A percentile compares a stretch with the other conserved stretches of the same genome.
These are phyloP conservation scores for Sebastes matsubarae DNA, from an alignment of 2,797 vertebrate species.

Conservation along the genomic window DNA sequence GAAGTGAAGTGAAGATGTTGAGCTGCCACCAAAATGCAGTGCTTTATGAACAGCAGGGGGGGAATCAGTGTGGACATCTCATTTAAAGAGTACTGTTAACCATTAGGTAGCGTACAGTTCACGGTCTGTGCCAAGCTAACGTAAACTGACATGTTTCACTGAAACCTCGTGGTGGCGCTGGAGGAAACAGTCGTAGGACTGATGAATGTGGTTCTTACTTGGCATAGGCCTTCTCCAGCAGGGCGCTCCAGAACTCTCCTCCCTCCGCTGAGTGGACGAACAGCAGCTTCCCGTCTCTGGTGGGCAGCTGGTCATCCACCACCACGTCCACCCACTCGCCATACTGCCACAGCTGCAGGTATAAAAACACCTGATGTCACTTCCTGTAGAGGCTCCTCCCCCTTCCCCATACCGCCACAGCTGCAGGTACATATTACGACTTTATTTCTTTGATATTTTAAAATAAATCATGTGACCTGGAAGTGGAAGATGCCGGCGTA, in stretches of 20 bases:
- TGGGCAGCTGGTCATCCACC: conserved; percentile 88
- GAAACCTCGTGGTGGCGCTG: too few relatives aligned
- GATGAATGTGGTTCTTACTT: conserved; percentile 76
- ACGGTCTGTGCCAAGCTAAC: too few relatives aligned
- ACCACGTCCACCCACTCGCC: conserved; percentile 90
- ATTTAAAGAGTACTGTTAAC: too few relatives aligned
- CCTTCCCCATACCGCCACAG: not conserved
- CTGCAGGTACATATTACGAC: too few relatives aligned
- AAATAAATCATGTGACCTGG: conserved; percentile 62
- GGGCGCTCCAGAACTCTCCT: conserved; percentile 92
- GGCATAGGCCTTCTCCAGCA: conserved; percentile 95
- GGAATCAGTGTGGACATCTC: too few relatives aligned
- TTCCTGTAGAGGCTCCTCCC: not conserved
- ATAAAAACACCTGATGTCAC: not conserved
- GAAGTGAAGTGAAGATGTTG: too few relatives aligned
- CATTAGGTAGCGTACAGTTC: too few relatives aligned
- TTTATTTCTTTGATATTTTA: not conserved
- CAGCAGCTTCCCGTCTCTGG: conserved; percentile 85
- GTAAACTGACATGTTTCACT: too few relatives aligned
- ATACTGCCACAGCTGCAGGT: not conserved
- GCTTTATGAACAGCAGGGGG: too few relatives aligned
- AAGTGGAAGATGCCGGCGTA: conserved; percentile 93
- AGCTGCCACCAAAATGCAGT: too few relatives aligned
- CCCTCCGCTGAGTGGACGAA: conserved; percentile 87
- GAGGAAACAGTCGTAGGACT: too few relatives aligned